Evolutionary conservation across 30 jellyfish, hydroid and myxozoan genomes (phyloP), one percentile per base, ranked within the genome.

Genomic region (Hydractinia symbiolongicarpus): DNA sequence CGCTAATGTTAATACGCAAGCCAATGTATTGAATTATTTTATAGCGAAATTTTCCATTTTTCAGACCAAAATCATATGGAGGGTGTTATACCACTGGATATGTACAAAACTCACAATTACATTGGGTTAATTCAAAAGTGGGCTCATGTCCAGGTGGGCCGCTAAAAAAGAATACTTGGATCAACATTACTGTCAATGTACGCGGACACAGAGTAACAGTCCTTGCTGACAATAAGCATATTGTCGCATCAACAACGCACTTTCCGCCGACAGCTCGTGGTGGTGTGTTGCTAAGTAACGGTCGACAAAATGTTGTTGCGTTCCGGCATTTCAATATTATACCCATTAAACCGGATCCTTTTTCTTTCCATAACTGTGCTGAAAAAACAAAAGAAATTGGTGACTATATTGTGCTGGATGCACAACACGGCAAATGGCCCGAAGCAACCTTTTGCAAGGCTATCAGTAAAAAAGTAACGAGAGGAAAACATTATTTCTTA

Each of bases 121-220:
- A 71, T 11, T 88, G 96, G 96, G 86, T 70, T 10, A 83, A 88
- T 70, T 78, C 96, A 30, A 82, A 88, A 72, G 76, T 88, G 9
- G 96, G 96, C 1, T 79, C 86, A 6, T 88, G 96, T 60, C 86
- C 96, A 30, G 96, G 96, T 55, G 93, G 93, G 11, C 90, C 88
- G 53, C 70, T 82, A 54, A 82, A 77, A 64, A 86, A 86, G 58
- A 87, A 72, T 5, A 77, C 67, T 5, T 88, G 96, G 96, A 61
- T 82, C 67, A 83, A 88, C 60, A 89, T 82, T 54, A 82, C 86
- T 11, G 79, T 88, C 13, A 74, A 55, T 54, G 93, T 88, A 68
- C 62, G 88, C 54, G 88, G 69, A 13, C 81, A 82, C 20, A 82
- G 83, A 49, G 96, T 88, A 0, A 19, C 84, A 10, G 79, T 88